Evolutionary conservation across 2,888 invertebrate species (phyloP).

Genomic region (Tubiluchus corallicola): DNA sequence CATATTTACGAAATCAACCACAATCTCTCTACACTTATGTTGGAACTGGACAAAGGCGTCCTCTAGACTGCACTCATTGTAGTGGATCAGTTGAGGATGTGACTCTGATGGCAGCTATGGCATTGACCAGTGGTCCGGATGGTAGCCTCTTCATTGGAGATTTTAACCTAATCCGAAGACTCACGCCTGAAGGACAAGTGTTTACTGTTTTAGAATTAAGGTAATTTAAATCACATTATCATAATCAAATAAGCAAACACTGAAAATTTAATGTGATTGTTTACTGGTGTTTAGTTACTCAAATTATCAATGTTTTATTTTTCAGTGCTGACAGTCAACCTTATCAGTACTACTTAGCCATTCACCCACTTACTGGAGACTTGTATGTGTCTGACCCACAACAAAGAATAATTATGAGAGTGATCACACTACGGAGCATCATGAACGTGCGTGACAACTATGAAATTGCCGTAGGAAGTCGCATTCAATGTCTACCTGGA

Average conservation of each 20-base stretch:
- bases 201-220: conserved; percentile 70
- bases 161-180: conserved; percentile 76
- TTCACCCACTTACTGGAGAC: conserved; percentile 86
- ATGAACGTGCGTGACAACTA: conserved; percentile 42
- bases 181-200: conserved; percentile 72
- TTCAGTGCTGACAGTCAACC: conserved; percentile 80
- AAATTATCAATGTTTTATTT: conserved; percentile 17
- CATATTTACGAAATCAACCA: conserved; percentile 75
- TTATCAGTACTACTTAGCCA: conserved; percentile 87
- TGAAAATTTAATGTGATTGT: too few species aligned
- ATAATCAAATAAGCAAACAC: too few species aligned
- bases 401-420: conserved; percentile 53
- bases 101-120: conserved; percentile 79
- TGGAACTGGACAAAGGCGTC: conserved; percentile 76
- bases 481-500: conserved; percentile 81
- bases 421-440: conserved; percentile 48
- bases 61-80: conserved; percentile 55
- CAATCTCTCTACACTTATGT: conserved; percentile 71
- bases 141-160: conserved; percentile 93
- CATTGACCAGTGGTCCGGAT: conserved; percentile 82
- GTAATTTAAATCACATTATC: too few species aligned
- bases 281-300: too few species aligned
- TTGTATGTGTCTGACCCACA: conserved; percentile 91
- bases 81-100: conserved; percentile 43
- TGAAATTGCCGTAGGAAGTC: conserved; percentile 85